phyloP scores from a whole-genome alignment of 1,140 invertebrate genomes.

The Polypedilum pembai region DNA sequence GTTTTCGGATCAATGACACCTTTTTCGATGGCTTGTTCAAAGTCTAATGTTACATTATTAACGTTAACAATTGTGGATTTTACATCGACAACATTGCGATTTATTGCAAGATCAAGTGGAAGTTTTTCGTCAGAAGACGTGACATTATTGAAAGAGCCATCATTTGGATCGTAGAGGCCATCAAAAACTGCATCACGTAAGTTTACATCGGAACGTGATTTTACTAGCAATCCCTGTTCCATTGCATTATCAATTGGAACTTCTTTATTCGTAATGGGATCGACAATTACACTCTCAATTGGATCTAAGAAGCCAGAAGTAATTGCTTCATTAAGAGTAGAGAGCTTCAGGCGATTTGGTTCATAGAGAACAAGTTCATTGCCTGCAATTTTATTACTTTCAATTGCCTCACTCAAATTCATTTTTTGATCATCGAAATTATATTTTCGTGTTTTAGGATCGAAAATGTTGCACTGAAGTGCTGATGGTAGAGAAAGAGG shows the following conservation, averaged over 20 bases:
- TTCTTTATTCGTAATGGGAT: conserved; percentile 64
- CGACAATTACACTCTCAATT: conserved; percentile 64
- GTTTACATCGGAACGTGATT: conserved; percentile 71
- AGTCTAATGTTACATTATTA: conserved; percentile 8
- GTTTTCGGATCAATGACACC: conserved; percentile 49
- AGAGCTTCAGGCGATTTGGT: conserved; percentile 64
- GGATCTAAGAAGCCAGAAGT: conserved; percentile 72
- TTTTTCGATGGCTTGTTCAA: conserved; percentile 43
- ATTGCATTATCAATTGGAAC: conserved; percentile 71
- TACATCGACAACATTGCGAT: conserved; percentile 34
- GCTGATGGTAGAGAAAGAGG: conserved; percentile 80
- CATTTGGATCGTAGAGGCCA: conserved; percentile 69
- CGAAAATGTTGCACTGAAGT: conserved; percentile 71
- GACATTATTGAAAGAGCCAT: conserved; percentile 61
- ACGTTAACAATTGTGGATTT: not conserved
- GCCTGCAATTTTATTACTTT: conserved; percentile 66
- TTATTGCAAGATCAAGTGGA: conserved; percentile 53
- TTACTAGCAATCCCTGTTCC: conserved; percentile 70
- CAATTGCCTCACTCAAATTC: conserved; percentile 73
- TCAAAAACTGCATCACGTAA: conserved; percentile 78
- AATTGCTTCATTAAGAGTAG: conserved; percentile 75
- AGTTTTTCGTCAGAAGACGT: conserved; percentile 58
- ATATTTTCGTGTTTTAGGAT: conserved; percentile 65
- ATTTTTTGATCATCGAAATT: conserved; percentile 62
- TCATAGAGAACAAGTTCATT: conserved; percentile 75